Conservation (phyloP, 1,140 invertebrate genomes). For the Aleiodes sp. region DNA sequence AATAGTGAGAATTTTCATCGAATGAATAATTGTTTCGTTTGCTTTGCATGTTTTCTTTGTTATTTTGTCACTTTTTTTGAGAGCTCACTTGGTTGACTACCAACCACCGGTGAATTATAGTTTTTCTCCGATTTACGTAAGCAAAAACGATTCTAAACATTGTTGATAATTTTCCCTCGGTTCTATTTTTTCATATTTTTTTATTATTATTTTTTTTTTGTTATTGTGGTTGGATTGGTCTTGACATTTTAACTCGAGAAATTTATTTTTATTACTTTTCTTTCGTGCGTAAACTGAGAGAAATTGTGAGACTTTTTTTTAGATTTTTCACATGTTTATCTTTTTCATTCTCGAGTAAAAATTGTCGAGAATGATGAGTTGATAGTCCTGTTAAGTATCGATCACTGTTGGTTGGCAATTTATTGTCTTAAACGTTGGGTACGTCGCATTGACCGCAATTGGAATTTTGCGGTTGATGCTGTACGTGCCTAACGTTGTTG, state of each 20-base stretch:
- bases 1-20: background rate
- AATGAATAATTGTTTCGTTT: background rate
- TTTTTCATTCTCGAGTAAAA: background rate
- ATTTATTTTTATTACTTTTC: too few relatives aligned
- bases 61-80: background rate
- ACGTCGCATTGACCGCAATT: constrained; percentile 45
- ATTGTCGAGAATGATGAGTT: constrained; percentile 24
- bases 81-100: constrained; percentile 6
- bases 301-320: too few relatives aligned
- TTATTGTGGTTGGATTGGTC: background rate
- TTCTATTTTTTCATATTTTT: too few relatives aligned
- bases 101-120: constrained; percentile 9
- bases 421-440: constrained; percentile 38
- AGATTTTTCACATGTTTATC: background rate
- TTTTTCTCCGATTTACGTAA: background rate
- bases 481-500: background rate
- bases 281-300: too few relatives aligned
- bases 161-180: too few relatives aligned
- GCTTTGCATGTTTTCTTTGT: background rate
- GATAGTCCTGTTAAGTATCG: too few relatives aligned
- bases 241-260: background rate
- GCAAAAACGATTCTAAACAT: background rate
- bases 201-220: background rate
- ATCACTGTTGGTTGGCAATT: constrained; percentile 18
- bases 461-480: constrained; percentile 42